Base-by-base conservation (phyloP, 2,113 vertebrate genomes). In the Istiophorus platypterus region DNA sequence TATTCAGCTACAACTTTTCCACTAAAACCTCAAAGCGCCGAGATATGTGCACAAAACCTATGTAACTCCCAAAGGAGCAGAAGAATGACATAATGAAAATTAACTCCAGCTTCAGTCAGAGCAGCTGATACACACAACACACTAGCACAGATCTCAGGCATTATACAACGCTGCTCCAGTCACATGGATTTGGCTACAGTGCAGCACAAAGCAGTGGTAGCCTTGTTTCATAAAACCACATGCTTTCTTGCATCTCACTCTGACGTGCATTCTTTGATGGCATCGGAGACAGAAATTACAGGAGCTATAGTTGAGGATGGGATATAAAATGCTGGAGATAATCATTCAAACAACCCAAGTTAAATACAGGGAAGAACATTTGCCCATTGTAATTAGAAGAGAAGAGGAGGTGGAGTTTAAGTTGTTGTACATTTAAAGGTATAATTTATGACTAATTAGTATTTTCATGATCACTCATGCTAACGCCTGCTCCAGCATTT, bases 111-210 rank as follows among this genome's bases (percentile, higher is more conserved):
- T 57, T 69, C 52, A 80, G 51, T 67, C 18, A 2, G 26, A 79
- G 63, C 24, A 7, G n/a, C 65, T 51, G 58, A 84, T 67, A 39
- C 56, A 80, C 61, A 69, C 82, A 89, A 17, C 77, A 89, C 76
- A 88, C 79, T 86, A 83, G 86, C 92, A 90, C 92, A 92, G 79
- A 89, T 91, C 90, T 78, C 42, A 58, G 41, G 72, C 81, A 84
- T 93, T 93, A 93, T 85, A 92, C 92, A 94, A 92, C 74, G 26
- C 73, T 65, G 84, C 82, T 81, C 82, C 84, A 62, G 88, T 91
- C 91, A 91, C 91, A 92, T 91, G 91, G 89, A 89, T 83, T 51
- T 51, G 52, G 75, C 72, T 72, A 34, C 10, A 76, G 84, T 47
- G 81, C 77, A 64, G 72, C 77, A 73, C 64, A 52, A 51, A 75